These are phyloP conservation scores for Panagrolaimus sp. DNA, from an alignment of 1,140 invertebrate genomes.

Conservation along the genomic window DNA sequence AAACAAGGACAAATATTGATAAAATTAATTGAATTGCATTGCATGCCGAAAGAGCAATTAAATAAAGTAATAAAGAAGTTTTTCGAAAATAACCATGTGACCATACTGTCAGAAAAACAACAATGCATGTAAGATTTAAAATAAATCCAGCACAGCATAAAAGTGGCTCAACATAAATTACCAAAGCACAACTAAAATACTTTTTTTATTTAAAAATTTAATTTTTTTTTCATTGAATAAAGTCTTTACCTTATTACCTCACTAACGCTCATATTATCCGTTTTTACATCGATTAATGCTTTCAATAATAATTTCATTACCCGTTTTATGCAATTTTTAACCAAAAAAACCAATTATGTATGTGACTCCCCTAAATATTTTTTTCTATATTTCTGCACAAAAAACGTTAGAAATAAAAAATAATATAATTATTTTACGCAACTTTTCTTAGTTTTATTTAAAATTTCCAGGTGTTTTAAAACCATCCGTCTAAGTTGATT, in stretches of 20 bases:
- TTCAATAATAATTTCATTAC: too few species aligned
- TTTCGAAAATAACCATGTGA: conserved; percentile 34
- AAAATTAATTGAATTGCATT: conserved; percentile 31
- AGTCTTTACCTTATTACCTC: neutral
- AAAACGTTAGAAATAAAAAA: too few species aligned
- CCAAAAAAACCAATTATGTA: too few species aligned
- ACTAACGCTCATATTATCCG: neutral
- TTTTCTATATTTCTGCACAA: too few species aligned
- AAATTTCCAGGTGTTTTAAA: too few species aligned
- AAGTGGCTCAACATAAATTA: conserved; percentile 32
- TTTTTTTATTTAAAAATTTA: neutral
- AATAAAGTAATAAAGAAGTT: conserved; percentile 33
- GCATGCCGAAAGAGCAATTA: conserved; percentile 20
- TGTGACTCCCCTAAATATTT: too few species aligned
- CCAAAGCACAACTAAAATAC: conserved; percentile 27
- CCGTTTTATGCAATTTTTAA: too few species aligned
- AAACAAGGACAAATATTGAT: conserved; percentile 36
- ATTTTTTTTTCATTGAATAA: neutral
- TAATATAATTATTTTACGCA: too few species aligned
- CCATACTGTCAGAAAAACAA: conserved; percentile 27
- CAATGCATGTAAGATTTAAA: conserved; percentile 30
- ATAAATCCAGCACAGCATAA: conserved; percentile 29
- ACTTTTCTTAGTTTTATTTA: too few species aligned
- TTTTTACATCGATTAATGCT: neutral
- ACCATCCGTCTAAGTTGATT: too few species aligned